These are phyloP conservation scores for Myzus persicae DNA, from an alignment of 1,140 invertebrate species.

Conservation along the genomic window DNA sequence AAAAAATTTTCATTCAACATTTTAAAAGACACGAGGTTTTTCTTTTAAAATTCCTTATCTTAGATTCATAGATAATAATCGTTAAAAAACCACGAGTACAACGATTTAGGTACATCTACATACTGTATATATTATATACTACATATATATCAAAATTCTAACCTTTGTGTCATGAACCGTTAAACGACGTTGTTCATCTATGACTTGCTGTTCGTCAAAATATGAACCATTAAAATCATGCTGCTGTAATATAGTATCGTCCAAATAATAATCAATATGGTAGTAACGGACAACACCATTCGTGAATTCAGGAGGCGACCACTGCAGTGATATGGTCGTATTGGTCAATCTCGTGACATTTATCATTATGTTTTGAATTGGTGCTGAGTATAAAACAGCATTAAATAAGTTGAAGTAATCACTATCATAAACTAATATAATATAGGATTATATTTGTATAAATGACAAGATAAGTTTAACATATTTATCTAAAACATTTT, in stretches of 20 bases:
- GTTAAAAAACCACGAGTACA: too few relatives aligned
- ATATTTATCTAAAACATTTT: too few relatives aligned
- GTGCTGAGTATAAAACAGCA: conserved; percentile 64
- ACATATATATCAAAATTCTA: neutral
- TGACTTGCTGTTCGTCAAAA: conserved; percentile 51
- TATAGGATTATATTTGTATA: too few relatives aligned
- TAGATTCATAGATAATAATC: too few relatives aligned
- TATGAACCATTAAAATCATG: conserved; percentile 60
- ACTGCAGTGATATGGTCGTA: conserved; percentile 72
- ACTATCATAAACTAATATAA: too few relatives aligned
- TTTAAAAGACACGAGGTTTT: too few relatives aligned
- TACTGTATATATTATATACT: neutral
- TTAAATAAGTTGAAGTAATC: too few relatives aligned
- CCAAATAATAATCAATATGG: conserved; percentile 65
- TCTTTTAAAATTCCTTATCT: too few relatives aligned
- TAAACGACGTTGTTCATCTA: conserved; percentile 60
- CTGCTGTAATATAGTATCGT: conserved; percentile 62
- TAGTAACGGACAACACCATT: conserved; percentile 82
- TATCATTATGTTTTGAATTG: conserved; percentile 68
- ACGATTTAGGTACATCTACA: too few relatives aligned
- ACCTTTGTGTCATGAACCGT: conserved; percentile 25
- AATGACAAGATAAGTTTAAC: too few relatives aligned
- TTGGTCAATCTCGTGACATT: conserved; percentile 72
- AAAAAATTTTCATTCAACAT: too few relatives aligned
- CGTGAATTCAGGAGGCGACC: conserved; percentile 73